Conservation (phyloP, 1,140 invertebrate species). For the Melanaphis sacchari region DNA sequence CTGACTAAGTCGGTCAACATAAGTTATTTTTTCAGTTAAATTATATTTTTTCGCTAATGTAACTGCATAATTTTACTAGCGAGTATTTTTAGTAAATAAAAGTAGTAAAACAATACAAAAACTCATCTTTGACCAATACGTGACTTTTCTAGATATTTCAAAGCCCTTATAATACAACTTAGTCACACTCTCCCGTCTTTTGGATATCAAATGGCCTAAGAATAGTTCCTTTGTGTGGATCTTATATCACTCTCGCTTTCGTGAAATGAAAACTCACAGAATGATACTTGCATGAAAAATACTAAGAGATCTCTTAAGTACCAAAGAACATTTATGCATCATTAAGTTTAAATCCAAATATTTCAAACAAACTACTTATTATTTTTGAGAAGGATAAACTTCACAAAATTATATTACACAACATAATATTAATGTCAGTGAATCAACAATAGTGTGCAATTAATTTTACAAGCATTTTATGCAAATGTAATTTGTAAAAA, state of each 20-base stretch:
- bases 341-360: slow-evolving; percentile 4
- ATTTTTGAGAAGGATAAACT: not conserved
- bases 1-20: not conserved
- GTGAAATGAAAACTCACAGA: not conserved
- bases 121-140: not conserved
- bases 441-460: slow-evolving; percentile 17
- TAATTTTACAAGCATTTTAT: slow-evolving; percentile 26
- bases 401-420: not conserved
- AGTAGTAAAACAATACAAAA: not conserved
- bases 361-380: slow-evolving; percentile 14
- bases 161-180: slow-evolving; percentile 11
- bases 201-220: not conserved
- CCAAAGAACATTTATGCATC: not conserved
- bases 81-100: not conserved
- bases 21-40: not conserved
- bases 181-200: not conserved
- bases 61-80: not conserved
- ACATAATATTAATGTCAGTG: not conserved
- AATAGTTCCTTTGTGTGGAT: not conserved
- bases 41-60: not conserved
- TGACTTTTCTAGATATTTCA: not conserved
- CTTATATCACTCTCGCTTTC: not conserved
- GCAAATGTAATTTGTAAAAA: slow-evolving; percentile 29
- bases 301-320: not conserved
- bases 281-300: not conserved